Evolutionary conservation across 2,797 vertebrate genomes (phyloP).

Genomic region (Dryobates pubescens): DNA sequence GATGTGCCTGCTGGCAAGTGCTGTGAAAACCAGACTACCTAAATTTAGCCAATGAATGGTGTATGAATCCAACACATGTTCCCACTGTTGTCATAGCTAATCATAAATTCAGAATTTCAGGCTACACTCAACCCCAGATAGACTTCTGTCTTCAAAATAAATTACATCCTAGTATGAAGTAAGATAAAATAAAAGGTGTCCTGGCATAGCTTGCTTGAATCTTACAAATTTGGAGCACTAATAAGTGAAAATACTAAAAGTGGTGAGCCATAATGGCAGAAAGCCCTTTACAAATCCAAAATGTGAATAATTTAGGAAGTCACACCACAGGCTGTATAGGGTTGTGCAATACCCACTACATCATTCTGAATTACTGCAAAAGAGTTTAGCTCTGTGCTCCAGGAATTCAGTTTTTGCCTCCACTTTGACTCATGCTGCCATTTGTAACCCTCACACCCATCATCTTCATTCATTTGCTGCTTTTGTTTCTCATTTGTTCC

Average conservation of each 20-base stretch:
- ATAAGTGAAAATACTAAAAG: background rate
- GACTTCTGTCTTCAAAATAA: constrained; percentile 20
- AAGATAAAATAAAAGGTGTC: background rate
- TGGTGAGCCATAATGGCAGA: background rate
- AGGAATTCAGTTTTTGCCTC: background rate
- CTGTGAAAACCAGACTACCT: constrained; percentile 61
- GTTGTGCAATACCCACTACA: background rate
- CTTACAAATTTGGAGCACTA: rapidly evolving
- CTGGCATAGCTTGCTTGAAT: background rate
- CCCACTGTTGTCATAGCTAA: constrained; percentile 47
- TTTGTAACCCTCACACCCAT: background rate
- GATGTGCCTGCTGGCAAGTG: constrained; percentile 56
- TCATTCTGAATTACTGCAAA: background rate
- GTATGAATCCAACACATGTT: constrained; percentile 57
- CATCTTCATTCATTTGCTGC: background rate
- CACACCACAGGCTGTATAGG: background rate
- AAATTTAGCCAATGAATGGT: constrained; percentile 66
- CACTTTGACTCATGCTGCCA: background rate
- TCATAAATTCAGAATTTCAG: constrained; percentile 42
- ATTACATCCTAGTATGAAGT: background rate
- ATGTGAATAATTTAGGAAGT: background rate
- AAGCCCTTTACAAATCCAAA: background rate
- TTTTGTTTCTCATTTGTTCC: constrained; percentile 10
- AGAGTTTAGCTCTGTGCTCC: background rate
- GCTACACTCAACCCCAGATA: constrained; percentile 4